phyloP scores from a whole-genome alignment of 2,888 invertebrate species.

The Eupithecia vulgata region DNA sequence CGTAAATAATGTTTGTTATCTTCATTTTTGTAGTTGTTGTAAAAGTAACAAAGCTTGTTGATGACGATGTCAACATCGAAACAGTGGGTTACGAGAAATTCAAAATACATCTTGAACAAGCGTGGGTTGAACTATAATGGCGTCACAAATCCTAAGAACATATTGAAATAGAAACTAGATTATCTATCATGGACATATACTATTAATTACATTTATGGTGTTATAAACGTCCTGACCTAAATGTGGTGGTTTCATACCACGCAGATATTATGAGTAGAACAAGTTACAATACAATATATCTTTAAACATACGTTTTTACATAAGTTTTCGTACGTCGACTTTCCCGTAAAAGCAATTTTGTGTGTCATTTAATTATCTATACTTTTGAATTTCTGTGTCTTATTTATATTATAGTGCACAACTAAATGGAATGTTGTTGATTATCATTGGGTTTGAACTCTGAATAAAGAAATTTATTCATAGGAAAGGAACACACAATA shows the following conservation, averaged over 20 bases:
- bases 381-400: too few relatives aligned
- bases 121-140: slow-evolving; percentile 5
- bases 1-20: not conserved
- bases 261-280: not conserved
- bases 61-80: slow-evolving; percentile 17
- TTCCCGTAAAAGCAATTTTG: not conserved
- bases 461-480: too few relatives aligned
- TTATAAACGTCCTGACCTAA: not conserved
- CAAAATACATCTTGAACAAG: not conserved
- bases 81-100: slow-evolving; percentile 15
- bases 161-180: not conserved
- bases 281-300: not conserved
- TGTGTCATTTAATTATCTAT: not conserved
- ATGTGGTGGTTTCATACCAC: too few relatives aligned
- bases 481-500: too few relatives aligned
- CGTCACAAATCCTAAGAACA: not conserved
- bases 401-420: too few relatives aligned
- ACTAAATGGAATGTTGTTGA: too few relatives aligned
- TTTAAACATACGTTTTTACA: too few relatives aligned
- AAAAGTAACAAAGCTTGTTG: not conserved
- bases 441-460: too few relatives aligned
- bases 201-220: not conserved
- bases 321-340: not conserved
- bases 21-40: slow-evolving; percentile 7
- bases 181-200: not conserved